Percentiles rank a stretch among this genome's conserved stretches.
phyloP scores from a whole-genome alignment of 2,797 vertebrate genomes.

The Hafferia zeledoni region DNA sequence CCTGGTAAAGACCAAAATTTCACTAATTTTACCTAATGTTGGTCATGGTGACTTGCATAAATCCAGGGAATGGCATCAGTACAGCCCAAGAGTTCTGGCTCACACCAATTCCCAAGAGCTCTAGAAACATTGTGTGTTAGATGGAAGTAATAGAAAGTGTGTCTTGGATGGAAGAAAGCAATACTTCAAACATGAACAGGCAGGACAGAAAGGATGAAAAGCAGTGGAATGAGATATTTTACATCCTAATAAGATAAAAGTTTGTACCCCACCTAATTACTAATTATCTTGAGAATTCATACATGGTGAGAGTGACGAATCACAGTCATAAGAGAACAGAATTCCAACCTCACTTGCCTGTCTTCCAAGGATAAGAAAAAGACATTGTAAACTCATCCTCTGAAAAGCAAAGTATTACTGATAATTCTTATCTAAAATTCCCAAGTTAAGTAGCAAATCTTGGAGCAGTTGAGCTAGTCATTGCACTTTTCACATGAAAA shows the following conservation, averaged over 20 bases:
- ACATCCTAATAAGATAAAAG: background rate
- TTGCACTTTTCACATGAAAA: background rate
- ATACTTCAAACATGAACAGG: background rate
- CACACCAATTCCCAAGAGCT: background rate
- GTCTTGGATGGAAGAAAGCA: background rate
- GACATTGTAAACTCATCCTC: background rate
- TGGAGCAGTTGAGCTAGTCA: background rate
- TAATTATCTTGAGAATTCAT: background rate
- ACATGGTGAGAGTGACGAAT: background rate
- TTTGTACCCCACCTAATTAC: background rate
- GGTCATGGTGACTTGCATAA: background rate
- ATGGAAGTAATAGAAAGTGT: background rate
- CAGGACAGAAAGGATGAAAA: background rate
- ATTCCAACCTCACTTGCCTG: background rate
- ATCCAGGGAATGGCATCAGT: background rate
- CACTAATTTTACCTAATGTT: background rate
- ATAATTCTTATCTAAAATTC: background rate
- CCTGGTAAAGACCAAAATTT: background rate
- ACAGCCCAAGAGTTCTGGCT: background rate
- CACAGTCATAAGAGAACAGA: background rate
- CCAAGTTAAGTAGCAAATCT: background rate
- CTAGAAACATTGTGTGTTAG: background rate
- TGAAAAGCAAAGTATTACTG: background rate
- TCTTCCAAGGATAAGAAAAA: background rate
- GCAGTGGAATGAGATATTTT: background rate